Conservation (phyloP, 2,797 vertebrate genomes). For the Acanthurus leucopareius region DNA sequence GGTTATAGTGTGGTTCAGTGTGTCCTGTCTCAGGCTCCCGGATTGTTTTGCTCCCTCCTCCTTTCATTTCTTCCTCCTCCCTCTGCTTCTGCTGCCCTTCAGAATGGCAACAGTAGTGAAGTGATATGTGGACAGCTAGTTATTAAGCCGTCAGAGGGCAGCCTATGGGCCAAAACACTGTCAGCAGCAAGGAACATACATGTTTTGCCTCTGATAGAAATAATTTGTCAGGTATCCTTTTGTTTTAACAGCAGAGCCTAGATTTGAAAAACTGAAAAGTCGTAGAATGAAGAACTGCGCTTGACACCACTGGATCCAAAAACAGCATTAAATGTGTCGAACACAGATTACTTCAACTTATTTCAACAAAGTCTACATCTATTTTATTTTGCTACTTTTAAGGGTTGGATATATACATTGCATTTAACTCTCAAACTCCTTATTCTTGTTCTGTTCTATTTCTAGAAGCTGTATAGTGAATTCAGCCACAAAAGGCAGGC, state of each 20-base stretch:
- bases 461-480: not conserved
- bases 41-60: slow-evolving; percentile 55
- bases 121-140: slow-evolving; percentile 76
- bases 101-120: slow-evolving; percentile 54
- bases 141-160: slow-evolving; percentile 76
- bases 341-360: not conserved
- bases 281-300: slow-evolving; percentile 20
- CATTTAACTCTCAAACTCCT: not conserved
- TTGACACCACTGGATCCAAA: slow-evolving; percentile 18
- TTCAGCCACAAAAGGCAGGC: not conserved
- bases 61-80: slow-evolving; percentile 16
- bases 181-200: slow-evolving; percentile 53
- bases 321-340: slow-evolving; percentile 14
- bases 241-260: slow-evolving; percentile 36
- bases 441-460: not conserved
- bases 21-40: slow-evolving; percentile 54
- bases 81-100: slow-evolving; percentile 23
- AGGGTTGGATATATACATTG: not conserved
- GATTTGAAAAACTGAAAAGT: not conserved
- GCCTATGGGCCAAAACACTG: slow-evolving; percentile 65
- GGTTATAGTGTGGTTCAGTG: slow-evolving; percentile 34
- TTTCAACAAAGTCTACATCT: slow-evolving; percentile 1
- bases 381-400: slow-evolving; percentile 1
- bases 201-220: slow-evolving; percentile 64
- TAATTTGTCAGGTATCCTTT: slow-evolving; percentile 54